Percentiles rank a stretch among this genome's conserved stretches.
These are phyloP conservation scores for Toxostoma redivivum DNA, from an alignment of 2,113 vertebrate genomes.

Conservation along the genomic window DNA sequence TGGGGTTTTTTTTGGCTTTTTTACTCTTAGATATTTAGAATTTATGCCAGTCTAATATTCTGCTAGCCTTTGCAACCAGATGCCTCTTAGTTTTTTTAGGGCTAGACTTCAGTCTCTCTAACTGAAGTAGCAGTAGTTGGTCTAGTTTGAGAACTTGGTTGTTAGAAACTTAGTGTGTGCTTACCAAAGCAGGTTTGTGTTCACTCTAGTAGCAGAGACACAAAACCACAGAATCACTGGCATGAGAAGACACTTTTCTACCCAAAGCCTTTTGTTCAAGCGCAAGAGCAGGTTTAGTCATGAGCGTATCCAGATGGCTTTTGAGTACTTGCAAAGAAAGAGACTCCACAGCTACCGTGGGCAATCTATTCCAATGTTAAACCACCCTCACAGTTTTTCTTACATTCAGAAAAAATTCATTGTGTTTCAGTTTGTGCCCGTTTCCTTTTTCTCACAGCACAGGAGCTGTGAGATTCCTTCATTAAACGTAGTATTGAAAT, in stretches of 20 bases:
- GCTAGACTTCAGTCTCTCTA: not conserved
- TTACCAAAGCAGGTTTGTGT: not conserved
- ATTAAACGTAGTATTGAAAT: not conserved
- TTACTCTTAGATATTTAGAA: not conserved
- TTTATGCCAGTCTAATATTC: not conserved
- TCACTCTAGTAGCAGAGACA: not conserved
- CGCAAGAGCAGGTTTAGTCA: not conserved
- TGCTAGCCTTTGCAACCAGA: not conserved
- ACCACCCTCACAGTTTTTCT: not conserved
- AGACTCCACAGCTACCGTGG: not conserved
- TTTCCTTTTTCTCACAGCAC: not conserved
- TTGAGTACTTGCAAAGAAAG: not conserved
- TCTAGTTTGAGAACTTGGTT: not conserved
- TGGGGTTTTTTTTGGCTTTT: not conserved
- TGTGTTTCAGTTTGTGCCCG: not conserved
- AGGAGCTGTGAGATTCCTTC: not conserved
- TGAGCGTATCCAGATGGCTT: not conserved
- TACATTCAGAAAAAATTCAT: accelerated
- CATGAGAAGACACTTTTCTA: not conserved
- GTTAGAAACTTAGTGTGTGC: not conserved
- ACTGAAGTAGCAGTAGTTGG: not conserved
- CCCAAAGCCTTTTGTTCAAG: not conserved
- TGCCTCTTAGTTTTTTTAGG: not conserved
- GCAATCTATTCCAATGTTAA: not conserved
- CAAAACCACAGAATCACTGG: not conserved